Conservation (phyloP, 2,888 invertebrate species). For the Aporophyla nigra region DNA sequence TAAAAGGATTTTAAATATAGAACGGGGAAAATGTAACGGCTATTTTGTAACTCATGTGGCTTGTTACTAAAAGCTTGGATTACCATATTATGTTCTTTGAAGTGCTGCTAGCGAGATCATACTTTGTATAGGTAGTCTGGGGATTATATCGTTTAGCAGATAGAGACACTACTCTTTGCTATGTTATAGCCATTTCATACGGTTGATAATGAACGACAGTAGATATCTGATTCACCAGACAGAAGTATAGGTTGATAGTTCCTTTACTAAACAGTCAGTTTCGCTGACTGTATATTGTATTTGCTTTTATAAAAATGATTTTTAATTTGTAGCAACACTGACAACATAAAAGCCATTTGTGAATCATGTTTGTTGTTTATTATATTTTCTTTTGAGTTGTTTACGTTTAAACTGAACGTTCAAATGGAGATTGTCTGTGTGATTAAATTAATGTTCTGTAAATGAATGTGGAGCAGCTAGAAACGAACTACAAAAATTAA, state of each 20-base stretch:
- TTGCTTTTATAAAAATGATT: slow-evolving; percentile 38
- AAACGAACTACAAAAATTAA: slow-evolving; percentile 18
- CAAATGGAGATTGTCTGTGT: slow-evolving; percentile 49
- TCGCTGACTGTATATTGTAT: slow-evolving; percentile 7
- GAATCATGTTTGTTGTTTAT: slow-evolving; percentile 60
- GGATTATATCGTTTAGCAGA: not conserved
- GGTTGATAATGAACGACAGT: not conserved
- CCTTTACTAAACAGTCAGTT: not conserved
- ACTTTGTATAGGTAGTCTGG: not conserved
- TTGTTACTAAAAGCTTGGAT: slow-evolving; percentile 49
- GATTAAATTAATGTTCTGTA: slow-evolving; percentile 34
- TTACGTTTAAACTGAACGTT: slow-evolving; percentile 53
- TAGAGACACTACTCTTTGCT: not conserved
- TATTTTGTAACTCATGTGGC: slow-evolving; percentile 61
- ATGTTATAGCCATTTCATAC: not conserved
- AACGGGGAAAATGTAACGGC: slow-evolving; percentile 76
- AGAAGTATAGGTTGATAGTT: not conserved
- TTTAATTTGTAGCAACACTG: slow-evolving; percentile 51
- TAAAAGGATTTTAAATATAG: slow-evolving; percentile 85
- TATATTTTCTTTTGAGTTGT: slow-evolving; percentile 54
- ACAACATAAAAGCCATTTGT: slow-evolving; percentile 45
- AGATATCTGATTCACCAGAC: not conserved
- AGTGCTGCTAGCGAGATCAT: slow-evolving; percentile 41
- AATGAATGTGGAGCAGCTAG: slow-evolving; percentile 33
- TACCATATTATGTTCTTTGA: slow-evolving; percentile 40